Percentiles rank a stretch among this genome's conserved stretches.
phyloP scores from a whole-genome alignment of 2,888 invertebrate species.

The Aleiodes leptofemur region DNA sequence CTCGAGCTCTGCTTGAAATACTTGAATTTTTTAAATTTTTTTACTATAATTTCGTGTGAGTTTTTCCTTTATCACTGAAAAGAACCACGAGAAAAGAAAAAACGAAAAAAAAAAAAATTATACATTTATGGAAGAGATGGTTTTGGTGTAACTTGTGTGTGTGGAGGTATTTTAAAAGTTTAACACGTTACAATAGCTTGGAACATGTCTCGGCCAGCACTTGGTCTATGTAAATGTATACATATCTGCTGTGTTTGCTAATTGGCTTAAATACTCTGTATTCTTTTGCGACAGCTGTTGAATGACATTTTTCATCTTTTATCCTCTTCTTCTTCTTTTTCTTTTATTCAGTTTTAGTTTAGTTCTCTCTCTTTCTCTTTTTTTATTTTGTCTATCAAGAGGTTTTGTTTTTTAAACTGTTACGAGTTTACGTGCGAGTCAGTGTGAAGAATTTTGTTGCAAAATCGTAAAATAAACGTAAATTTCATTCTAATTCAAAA shows the following conservation, averaged over 20 bases:
- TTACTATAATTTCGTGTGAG: conserved; percentile 25
- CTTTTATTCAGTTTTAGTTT: conserved; percentile 9
- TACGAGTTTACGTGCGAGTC: conserved; percentile 65
- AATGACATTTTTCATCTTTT: conserved; percentile 62
- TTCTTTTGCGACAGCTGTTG: conserved; percentile 68
- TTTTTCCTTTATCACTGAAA: conserved; percentile 4
- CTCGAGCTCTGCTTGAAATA: conserved; percentile 32
- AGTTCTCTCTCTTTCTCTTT: conserved; percentile 20
- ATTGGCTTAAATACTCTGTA: conserved; percentile 73
- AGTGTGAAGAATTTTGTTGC: conserved; percentile 46
- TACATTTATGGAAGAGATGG: conserved; percentile 39
- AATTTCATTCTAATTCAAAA: too few relatives aligned
- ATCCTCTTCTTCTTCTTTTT: neutral
- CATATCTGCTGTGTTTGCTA: conserved; percentile 73
- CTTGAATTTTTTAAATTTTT: neutral
- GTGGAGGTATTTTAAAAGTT: conserved; percentile 37
- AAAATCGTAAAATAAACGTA: neutral
- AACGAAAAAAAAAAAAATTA: conserved; percentile 24
- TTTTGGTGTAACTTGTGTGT: conserved; percentile 15
- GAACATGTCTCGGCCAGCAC: conserved; percentile 70
- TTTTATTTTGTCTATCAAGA: neutral
- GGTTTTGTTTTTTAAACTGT: conserved; percentile 55
- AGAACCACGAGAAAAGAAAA: conserved; percentile 2
- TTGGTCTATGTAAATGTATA: conserved; percentile 73
- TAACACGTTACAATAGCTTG: conserved; percentile 57